Evolutionary conservation across 2,888 invertebrate genomes (phyloP), one percentile per base, ranked within the genome.

Genomic region (Amiota communis): DNA sequence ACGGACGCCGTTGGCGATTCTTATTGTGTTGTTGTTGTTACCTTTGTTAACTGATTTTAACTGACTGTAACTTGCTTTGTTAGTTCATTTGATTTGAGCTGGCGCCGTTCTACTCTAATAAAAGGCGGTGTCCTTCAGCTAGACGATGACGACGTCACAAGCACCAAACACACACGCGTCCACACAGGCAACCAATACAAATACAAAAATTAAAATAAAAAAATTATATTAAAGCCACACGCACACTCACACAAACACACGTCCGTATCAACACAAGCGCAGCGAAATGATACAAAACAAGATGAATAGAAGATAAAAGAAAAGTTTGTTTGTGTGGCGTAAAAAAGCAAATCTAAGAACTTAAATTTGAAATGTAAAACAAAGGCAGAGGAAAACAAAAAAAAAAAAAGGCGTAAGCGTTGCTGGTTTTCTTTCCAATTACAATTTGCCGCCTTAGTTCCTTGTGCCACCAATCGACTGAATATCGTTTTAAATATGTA

Each of bases 71-170:
- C 53, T 20, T 61, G 12, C 61, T 12, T 12, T 49, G 48, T 65
- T 65, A 65, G 13, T 48, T 65, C 2, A 36, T 36, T 36, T 36
- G 8, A 36, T 51, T 65, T 59, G n/a, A 10, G 48, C 47, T 65
- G 65, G 65, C 65, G 65, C 65, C 65, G 65, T 48, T n/a, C 8
- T 65, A 49, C 65, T 65, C 65, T 49, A 65, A 65, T 65, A 65
- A 65, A 63, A 48, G 65, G 65, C 48, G 65, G 15, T 48, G 65
- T 65, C 65, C 65, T 65, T 65, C 65, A 47, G 64, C 20, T 36
- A 13, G 59, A 59, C 59, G 23, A 23, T 23, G 46, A 36, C 53
- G 48, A 65, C 65, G 48, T 15, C 65, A 65, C n/a, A 15, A 8
- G 15, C 47, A 65, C 47, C 47, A 10, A n/a, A n/a, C n/a, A 48